Evolutionary conservation across 2,888 invertebrate genomes (phyloP).

Genomic region (Apotomis betuletana): DNA sequence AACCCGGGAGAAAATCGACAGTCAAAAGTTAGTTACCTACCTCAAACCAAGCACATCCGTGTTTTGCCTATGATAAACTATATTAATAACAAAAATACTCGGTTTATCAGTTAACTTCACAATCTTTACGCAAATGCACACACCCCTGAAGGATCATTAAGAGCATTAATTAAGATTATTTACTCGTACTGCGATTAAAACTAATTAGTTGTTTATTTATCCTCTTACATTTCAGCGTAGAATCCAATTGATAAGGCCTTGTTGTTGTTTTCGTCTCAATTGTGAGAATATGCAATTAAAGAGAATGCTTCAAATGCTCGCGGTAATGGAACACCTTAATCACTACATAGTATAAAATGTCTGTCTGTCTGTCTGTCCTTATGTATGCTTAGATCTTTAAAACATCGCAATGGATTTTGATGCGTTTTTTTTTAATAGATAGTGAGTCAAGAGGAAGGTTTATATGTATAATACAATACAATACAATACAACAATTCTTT

Average conservation of each 20-base stretch:
- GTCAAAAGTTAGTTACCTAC: too few relatives aligned
- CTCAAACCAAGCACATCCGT: not conserved
- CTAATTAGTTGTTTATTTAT: conserved; percentile 38
- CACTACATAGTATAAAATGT: too few relatives aligned
- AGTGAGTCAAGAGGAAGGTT: too few relatives aligned
- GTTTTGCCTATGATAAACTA: not conserved
- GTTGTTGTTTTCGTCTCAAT: conserved; percentile 21
- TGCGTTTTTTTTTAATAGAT: too few relatives aligned
- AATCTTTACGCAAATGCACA: conserved; percentile 7
- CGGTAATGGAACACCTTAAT: too few relatives aligned
- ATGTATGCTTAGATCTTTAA: too few relatives aligned
- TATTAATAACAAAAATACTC: not conserved
- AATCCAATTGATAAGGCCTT: conserved; percentile 32
- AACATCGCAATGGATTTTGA: too few relatives aligned
- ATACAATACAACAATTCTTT: too few relatives aligned
- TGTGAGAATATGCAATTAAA: conserved; percentile 8
- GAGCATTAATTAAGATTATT: conserved; percentile 29
- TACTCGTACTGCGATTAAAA: conserved; percentile 11
- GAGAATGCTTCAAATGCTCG: conserved; percentile 2
- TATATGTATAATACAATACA: too few relatives aligned
- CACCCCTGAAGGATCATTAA: conserved; percentile 31
- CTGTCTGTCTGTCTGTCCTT: too few relatives aligned
- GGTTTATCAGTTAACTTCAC: not conserved
- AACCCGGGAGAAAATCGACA: too few relatives aligned
- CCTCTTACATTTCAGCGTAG: conserved; percentile 30